A percentile compares a stretch with the other conserved stretches of the same genome.
phyloP scores from a whole-genome alignment of 2,113 vertebrate species.

The Callipepla californica region DNA sequence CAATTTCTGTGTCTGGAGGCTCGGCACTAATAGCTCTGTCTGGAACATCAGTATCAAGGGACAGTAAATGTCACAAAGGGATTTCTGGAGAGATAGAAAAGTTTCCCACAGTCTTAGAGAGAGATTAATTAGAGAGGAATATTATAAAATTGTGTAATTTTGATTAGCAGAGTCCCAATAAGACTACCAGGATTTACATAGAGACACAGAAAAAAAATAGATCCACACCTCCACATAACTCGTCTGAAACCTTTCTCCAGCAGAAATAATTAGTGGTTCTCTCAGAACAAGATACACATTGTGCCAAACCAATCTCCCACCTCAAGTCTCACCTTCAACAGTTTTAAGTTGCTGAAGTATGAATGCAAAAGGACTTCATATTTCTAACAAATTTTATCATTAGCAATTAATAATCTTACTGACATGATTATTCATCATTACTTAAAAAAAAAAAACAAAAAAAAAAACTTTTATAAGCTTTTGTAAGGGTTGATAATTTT shows the following conservation, averaged over 20 bases:
- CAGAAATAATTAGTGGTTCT: background rate
- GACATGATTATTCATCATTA: background rate
- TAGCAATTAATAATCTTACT: background rate
- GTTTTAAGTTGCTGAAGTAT: background rate
- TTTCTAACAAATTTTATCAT: background rate
- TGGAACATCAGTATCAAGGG: slow-evolving; percentile 52
- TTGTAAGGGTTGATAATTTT: background rate
- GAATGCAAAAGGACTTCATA: background rate
- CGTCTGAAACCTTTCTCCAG: background rate
- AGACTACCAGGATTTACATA: background rate
- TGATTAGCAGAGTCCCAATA: background rate
- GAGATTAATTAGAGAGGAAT: background rate
- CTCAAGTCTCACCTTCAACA: background rate
- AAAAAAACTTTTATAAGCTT: background rate
- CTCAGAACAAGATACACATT: background rate
- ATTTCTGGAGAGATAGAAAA: background rate
- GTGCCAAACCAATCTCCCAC: background rate
- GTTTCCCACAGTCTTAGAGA: background rate
- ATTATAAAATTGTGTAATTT: background rate
- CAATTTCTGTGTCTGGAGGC: slow-evolving; percentile 43
- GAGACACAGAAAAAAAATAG: background rate
- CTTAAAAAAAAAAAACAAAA: background rate
- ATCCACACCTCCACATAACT: background rate
- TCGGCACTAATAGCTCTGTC: slow-evolving; percentile 53
- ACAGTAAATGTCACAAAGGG: background rate